These are phyloP conservation scores for Ictalurus punctatus DNA, from an alignment of 2,113 vertebrate genomes.

Conservation along the genomic window DNA sequence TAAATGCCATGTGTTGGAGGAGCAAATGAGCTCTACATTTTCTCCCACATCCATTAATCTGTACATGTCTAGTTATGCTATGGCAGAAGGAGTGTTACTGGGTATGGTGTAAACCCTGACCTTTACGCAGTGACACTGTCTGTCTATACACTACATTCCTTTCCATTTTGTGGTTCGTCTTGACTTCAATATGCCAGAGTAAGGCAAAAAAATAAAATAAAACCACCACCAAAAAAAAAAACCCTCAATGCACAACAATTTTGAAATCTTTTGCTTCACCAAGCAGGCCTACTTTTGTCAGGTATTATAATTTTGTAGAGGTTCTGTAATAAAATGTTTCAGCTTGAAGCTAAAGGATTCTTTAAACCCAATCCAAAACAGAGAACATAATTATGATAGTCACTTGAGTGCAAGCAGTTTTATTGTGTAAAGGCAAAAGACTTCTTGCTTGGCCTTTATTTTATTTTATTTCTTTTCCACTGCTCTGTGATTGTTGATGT, in stretches of 20 bases:
- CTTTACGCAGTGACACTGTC: neutral
- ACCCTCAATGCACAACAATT: neutral
- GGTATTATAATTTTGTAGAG: neutral
- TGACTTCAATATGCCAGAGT: neutral
- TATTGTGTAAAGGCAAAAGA: neutral
- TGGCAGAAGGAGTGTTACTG: slow-evolving; percentile 10
- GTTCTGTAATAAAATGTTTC: neutral
- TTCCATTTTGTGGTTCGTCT: slow-evolving; percentile 7
- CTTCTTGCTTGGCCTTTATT: neutral
- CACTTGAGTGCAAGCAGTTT: neutral
- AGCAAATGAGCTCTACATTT: slow-evolving; percentile 70
- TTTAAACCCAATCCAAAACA: neutral
- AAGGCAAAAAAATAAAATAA: neutral
- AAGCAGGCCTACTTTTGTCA: neutral
- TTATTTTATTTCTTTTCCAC: neutral
- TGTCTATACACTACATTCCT: neutral
- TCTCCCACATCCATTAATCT: slow-evolving; percentile 63
- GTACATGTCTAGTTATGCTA: slow-evolving; percentile 31
- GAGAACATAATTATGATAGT: neutral
- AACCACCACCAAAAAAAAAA: neutral
- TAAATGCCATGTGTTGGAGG: slow-evolving; percentile 70
- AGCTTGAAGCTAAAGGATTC: neutral
- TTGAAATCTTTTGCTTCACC: neutral
- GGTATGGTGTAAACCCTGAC: slow-evolving; percentile 19
- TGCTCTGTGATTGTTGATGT: neutral